Conservation (phyloP, 2,888 invertebrate genomes). For the Mamestra brassicae region DNA sequence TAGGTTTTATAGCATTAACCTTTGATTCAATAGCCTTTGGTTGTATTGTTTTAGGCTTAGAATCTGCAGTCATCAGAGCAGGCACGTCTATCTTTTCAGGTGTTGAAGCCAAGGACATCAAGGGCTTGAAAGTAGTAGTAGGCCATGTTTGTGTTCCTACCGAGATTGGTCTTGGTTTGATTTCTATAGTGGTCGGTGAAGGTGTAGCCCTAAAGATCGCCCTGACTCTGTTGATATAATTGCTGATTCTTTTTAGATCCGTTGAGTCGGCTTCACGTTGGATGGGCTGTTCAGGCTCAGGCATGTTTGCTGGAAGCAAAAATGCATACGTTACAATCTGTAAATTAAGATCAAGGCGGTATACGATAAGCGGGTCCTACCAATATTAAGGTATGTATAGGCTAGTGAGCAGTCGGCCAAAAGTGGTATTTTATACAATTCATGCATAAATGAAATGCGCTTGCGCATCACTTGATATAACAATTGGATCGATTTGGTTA, state of each 20-base stretch:
- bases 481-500: not conserved
- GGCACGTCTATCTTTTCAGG: not conserved
- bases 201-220: no score
- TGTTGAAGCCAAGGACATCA: no score
- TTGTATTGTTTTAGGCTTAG: not conserved
- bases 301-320: not conserved
- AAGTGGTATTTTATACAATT: no score
- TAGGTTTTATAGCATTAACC: not conserved
- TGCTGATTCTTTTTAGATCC: not conserved
- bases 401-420: no score
- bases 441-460: no score
- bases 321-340: not conserved
- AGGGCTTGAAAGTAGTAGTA: not conserved
- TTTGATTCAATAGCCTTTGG: not conserved
- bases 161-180: not conserved
- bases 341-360: not conserved
- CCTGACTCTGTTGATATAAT: not conserved
- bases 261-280: not conserved
- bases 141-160: conserved; percentile 4
- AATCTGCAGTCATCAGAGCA: not conserved
- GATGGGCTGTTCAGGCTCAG: not conserved
- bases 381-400: no score
- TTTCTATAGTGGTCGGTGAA: not conserved
- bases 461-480: no score
- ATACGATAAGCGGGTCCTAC: not conserved